Base-by-base conservation (phyloP, 1,140 invertebrate genomes). In the Drepana arcuata region DNA sequence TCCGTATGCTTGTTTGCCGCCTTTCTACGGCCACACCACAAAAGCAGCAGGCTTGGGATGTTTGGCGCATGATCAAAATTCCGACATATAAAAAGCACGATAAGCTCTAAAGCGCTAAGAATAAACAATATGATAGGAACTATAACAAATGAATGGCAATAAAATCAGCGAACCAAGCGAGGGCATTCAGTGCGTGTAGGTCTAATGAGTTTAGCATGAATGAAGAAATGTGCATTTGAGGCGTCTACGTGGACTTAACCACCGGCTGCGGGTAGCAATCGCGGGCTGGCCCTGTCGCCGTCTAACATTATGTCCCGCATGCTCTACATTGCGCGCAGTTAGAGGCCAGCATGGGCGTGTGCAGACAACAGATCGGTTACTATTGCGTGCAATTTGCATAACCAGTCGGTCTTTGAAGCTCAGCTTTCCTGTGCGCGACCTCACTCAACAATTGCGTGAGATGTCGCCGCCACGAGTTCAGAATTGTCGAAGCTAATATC, bases 251-350 rank as follows among this genome's bases (percentile, higher is more conserved):
- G 26, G 35, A 63, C 50, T 44, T 56, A 57, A 59, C 40, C 28
- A 56, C 34, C 23, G 34, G 39, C 26, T 24, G 21, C 32, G 23
- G 25, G 41, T n/a, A n/a, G 29, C 32, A 39, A 18, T 2, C 18
- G 14, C 16, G 26, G 15, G 23, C 3, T 29, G 2, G 16, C 10
- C 16, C 23, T 33, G 31, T 34, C 27, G 33, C 26, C 16, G 28
- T 38, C 26, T 48, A 41, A 38, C 27, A 56, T 65, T 65, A 69
- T 55, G 51, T 66, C 52, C 68, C 68, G 68, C 47, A 51, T 50
- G 66, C 45, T 62, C 61, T 33, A 68, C 54, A 63, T n/a, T 69
- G 29, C 34, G 24, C 29, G 41, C 54, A 57, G 59, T 59, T 59
- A 55, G 39, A 5, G n/a, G n/a, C n/a, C n/a, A n/a, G n/a, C n/a